A percentile compares a stretch with the other conserved stretches of the same genome.
phyloP scores from a whole-genome alignment of 2,888 invertebrate species.

The Cerastis leucographa region DNA sequence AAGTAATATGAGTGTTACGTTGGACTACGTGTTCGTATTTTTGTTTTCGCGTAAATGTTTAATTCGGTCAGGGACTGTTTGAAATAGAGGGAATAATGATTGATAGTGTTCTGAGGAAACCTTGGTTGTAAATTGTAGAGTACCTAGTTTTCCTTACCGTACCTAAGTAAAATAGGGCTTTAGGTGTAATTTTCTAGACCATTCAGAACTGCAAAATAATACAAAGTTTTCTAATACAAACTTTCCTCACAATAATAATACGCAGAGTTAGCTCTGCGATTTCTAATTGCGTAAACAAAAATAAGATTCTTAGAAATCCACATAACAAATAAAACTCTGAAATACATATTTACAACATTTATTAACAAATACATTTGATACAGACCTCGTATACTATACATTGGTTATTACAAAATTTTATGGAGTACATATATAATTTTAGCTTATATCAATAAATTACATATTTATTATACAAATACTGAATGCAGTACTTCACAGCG shows the following conservation, averaged over 20 bases:
- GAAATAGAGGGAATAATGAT: conserved; percentile 35
- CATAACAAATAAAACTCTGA: conserved; percentile 20
- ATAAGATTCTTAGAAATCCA: neutral
- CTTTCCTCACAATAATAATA: neutral
- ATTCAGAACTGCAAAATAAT: neutral
- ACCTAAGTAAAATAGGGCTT: neutral
- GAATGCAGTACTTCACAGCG: conserved; percentile 52
- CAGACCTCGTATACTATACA: conserved; percentile 53
- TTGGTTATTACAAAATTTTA: conserved; percentile 66
- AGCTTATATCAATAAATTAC: conserved; percentile 53
- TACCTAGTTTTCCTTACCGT: conserved; percentile 5
- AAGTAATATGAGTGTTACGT: conserved; percentile 68
- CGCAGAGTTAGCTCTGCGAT: neutral
- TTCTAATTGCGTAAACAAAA: neutral
- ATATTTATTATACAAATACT: conserved; percentile 54
- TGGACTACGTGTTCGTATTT: conserved; percentile 63
- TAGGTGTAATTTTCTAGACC: neutral
- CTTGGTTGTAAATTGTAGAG: conserved; percentile 4
- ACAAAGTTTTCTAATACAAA: neutral
- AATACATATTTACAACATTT: conserved; percentile 70
- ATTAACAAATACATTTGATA: conserved; percentile 70
- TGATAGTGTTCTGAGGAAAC: conserved; percentile 47
- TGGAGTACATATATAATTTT: conserved; percentile 45
- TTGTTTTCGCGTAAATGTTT: conserved; percentile 65
- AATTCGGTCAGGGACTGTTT: conserved; percentile 64